Percentiles rank a stretch among this genome's conserved stretches.
phyloP scores from a whole-genome alignment of 2,888 invertebrate genomes.

The Nipponacmea schrenckii region DNA sequence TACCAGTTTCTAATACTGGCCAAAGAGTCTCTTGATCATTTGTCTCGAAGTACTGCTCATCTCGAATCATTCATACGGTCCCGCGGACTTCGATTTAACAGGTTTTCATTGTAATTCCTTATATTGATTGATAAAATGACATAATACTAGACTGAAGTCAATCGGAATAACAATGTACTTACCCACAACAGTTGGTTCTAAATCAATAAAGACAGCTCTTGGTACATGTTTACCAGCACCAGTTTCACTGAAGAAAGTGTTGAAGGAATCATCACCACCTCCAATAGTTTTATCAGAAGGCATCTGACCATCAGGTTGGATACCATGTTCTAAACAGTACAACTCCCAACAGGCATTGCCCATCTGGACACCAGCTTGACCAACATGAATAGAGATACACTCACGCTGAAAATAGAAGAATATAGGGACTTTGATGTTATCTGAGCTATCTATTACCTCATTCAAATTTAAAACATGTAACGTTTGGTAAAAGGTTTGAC shows the following conservation, averaged over 20 bases:
- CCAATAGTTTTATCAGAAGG: constrained; percentile 83
- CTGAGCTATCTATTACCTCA: too few species aligned
- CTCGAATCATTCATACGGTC: neutral
- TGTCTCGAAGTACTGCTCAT: too few species aligned
- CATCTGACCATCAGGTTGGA: constrained; percentile 71
- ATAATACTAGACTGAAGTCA: too few species aligned
- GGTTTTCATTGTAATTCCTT: neutral
- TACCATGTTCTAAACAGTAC: constrained; percentile 72
- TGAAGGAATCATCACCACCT: constrained; percentile 86
- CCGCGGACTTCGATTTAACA: neutral
- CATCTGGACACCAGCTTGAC: constrained; percentile 71
- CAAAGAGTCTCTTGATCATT: neutral
- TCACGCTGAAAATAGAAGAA: constrained; percentile 64
- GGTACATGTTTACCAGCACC: constrained; percentile 87
- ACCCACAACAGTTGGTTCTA: constrained; percentile 95
- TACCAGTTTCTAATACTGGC: neutral
- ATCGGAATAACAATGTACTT: constrained; percentile 35
- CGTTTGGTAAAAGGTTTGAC: too few species aligned
- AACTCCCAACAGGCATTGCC: constrained; percentile 73
- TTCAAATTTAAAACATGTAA: too few species aligned
- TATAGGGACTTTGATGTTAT: neutral
- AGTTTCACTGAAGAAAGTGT: constrained; percentile 82
- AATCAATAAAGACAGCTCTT: constrained; percentile 77
- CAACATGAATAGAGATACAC: constrained; percentile 70
- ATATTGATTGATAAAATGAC: too few species aligned